Conservation (phyloP, 2,113 vertebrate genomes). For the Sylvilagus bachmani region DNA sequence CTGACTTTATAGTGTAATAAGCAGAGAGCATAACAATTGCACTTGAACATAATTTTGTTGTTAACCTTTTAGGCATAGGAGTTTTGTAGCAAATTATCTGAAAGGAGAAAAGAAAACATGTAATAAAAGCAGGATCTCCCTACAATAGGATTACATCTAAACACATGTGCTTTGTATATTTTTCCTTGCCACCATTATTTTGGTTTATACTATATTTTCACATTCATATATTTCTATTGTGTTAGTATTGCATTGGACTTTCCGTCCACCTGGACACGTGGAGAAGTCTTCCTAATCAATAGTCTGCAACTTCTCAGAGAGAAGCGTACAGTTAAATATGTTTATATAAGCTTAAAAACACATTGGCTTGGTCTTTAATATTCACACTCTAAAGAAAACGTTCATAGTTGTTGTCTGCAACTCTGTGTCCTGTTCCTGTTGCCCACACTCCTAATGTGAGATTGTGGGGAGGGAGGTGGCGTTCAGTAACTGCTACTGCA, state of each 20-base stretch:
- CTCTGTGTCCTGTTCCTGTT: neutral
- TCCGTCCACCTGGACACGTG: neutral
- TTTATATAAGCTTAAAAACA: neutral
- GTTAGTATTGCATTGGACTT: neutral
- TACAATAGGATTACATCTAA: neutral
- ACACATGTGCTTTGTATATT: neutral
- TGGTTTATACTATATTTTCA: neutral
- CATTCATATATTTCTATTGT: neutral
- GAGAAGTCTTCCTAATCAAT: neutral
- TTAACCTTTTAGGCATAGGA: neutral
- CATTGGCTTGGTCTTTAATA: neutral
- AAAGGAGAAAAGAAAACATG: conserved; percentile 14
- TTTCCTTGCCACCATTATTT: conserved; percentile 14
- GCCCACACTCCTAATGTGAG: neutral
- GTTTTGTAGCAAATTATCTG: neutral
- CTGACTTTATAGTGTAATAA: neutral
- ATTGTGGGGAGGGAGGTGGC: neutral
- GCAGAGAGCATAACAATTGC: neutral
- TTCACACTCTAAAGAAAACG: conserved; percentile 21
- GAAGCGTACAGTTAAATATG: neutral
- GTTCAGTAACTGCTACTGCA: neutral
- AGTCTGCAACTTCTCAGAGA: neutral
- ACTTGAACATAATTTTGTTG: neutral
- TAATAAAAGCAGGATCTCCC: conserved; percentile 21
- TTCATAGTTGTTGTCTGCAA: neutral